phyloP scores from a whole-genome alignment of 2,888 invertebrate genomes.

The Onchidella celtica region DNA sequence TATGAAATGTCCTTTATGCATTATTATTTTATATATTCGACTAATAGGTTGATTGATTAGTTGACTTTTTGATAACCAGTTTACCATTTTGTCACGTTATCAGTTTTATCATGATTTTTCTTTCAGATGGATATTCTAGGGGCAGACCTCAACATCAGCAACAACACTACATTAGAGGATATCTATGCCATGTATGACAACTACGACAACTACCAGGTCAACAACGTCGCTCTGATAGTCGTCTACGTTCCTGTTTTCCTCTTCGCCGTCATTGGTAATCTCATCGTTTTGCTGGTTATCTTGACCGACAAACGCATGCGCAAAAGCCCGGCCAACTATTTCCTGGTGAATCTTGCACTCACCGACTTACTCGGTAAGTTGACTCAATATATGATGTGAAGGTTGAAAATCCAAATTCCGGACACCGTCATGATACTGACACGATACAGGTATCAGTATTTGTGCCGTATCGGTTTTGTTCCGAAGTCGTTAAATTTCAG shows the following conservation, averaged over 20 bases:
- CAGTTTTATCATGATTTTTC: too few relatives aligned
- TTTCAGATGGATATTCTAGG: background rate
- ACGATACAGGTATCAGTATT: too few relatives aligned
- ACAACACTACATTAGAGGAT: conserved; percentile 32
- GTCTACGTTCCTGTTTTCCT: conserved; percentile 69
- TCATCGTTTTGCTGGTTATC: conserved; percentile 69
- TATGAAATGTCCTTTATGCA: too few relatives aligned
- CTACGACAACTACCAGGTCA: conserved; percentile 15
- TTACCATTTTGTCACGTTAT: too few relatives aligned
- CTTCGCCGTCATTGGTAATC: conserved; percentile 70
- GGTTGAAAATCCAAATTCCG: background rate
- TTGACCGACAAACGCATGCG: conserved; percentile 64
- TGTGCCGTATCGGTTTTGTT: too few relatives aligned
- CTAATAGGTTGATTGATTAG: too few relatives aligned
- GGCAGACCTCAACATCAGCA: conserved; percentile 13
- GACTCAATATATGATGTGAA: background rate
- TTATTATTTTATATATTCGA: too few relatives aligned
- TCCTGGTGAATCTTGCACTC: conserved; percentile 72
- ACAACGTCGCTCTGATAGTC: conserved; percentile 63
- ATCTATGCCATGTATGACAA: conserved; percentile 28
- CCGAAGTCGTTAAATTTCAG: too few relatives aligned
- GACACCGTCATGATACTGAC: background rate
- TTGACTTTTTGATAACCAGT: too few relatives aligned
- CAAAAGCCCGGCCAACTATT: conserved; percentile 70
- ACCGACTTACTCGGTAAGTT: conserved; percentile 73